Percentiles rank a stretch among this genome's conserved stretches.
phyloP scores from a whole-genome alignment of 2,113 vertebrate species.

The Paracanthobrama guichenoti region DNA sequence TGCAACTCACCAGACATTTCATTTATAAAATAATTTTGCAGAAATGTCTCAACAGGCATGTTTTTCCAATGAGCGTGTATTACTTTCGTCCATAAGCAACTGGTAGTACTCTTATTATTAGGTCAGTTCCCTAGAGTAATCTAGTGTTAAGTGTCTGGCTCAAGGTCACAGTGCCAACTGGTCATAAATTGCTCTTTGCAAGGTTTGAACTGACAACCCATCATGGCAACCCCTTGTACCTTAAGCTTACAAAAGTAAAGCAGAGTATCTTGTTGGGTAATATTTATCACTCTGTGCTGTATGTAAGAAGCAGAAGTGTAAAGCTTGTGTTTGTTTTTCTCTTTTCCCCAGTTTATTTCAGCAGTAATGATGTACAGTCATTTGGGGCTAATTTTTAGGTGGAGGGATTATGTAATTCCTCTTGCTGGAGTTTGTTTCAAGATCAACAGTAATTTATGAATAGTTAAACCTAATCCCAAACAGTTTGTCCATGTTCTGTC shows the following conservation, averaged over 20 bases:
- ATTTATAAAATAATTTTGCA: not conserved
- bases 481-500: not conserved
- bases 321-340: not conserved
- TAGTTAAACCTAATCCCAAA: not conserved
- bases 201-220: not conserved
- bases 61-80: not conserved
- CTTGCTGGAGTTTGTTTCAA: not conserved
- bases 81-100: not conserved
- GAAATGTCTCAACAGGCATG: not conserved
- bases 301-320: not conserved
- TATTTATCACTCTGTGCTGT: not conserved
- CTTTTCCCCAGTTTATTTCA: not conserved
- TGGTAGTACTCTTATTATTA: not conserved
- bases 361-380: not conserved
- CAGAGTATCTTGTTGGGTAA: not conserved
- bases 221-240: not conserved
- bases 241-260: not conserved
- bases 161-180: not conserved
- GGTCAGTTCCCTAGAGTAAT: not conserved
- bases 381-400: too few relatives aligned
- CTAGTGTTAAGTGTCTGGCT: not conserved
- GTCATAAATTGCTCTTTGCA: not conserved
- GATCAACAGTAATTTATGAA: not conserved
- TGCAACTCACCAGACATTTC: not conserved
- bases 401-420: not conserved